Percentiles rank a stretch among this genome's conserved stretches.
Conservation (phyloP, 30 jellyfish, hydroid and myxozoan genomes). For the Turritopsis rubra region DNA sequence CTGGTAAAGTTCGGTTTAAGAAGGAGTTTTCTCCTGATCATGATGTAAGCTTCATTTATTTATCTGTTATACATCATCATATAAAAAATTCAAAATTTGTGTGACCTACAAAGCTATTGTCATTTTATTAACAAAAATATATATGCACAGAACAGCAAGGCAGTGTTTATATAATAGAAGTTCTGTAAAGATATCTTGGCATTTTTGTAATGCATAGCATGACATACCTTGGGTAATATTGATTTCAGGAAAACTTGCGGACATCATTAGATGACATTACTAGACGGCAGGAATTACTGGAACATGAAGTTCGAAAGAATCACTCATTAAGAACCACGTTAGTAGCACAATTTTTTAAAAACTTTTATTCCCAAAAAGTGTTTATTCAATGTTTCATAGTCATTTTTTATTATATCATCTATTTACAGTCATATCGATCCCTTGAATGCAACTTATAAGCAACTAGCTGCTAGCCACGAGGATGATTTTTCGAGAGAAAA, state of each 20-base stretch:
- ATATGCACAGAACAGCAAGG: no score
- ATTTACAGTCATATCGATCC: background rate
- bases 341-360: background rate
- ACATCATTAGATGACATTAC: background rate
- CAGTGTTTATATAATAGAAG: no score
- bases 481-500: background rate
- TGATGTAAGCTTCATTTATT: background rate
- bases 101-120: no score
- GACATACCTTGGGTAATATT: background rate
- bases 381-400: background rate
- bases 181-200: no score
- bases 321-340: background rate
- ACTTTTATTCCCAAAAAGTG: background rate
- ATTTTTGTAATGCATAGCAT: no score
- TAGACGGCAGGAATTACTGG: background rate
- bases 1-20: slow-evolving; percentile 2
- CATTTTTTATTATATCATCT: background rate
- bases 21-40: slow-evolving; percentile 1
- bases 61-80: no score
- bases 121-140: no score
- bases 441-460: background rate
- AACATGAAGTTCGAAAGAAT: background rate
- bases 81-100: background rate
- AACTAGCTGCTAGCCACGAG: background rate
- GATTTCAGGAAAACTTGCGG: background rate